Evolutionary conservation across 2,888 invertebrate species (phyloP).

Genomic region (Polyommatus icarus): DNA sequence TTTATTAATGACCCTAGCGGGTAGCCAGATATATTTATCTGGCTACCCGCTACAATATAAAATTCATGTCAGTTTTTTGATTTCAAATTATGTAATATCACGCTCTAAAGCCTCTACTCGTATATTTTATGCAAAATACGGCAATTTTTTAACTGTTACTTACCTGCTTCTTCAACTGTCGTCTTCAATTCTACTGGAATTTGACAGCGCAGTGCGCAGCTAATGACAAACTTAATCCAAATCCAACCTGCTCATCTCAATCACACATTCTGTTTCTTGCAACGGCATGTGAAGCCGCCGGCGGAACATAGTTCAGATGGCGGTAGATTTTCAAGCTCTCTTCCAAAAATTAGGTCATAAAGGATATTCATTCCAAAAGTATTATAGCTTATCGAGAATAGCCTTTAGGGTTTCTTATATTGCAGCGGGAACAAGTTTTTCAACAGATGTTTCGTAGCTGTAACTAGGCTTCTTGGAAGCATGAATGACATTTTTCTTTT

Average conservation of each 20-base stretch:
- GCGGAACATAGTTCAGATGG: not conserved
- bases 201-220: too few species aligned
- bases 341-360: not conserved
- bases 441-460: not conserved
- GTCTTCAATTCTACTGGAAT: too few species aligned
- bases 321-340: not conserved
- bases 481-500: constrained; percentile 14
- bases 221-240: not conserved
- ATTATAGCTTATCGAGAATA: not conserved
- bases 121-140: too few species aligned
- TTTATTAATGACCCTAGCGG: too few species aligned
- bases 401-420: not conserved
- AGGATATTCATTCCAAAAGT: not conserved
- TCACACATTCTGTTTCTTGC: not conserved
- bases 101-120: too few species aligned
- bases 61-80: too few species aligned
- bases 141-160: too few species aligned
- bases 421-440: not conserved
- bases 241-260: not conserved
- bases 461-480: not conserved
- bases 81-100: too few species aligned
- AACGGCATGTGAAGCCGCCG: not conserved
- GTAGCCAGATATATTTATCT: too few species aligned
- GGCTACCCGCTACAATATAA: too few species aligned
- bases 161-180: too few species aligned